Evolutionary conservation across 2,888 invertebrate genomes (phyloP), one percentile per base, ranked within the genome.

Genomic region (Xanthorhoe spadicearia): DNA sequence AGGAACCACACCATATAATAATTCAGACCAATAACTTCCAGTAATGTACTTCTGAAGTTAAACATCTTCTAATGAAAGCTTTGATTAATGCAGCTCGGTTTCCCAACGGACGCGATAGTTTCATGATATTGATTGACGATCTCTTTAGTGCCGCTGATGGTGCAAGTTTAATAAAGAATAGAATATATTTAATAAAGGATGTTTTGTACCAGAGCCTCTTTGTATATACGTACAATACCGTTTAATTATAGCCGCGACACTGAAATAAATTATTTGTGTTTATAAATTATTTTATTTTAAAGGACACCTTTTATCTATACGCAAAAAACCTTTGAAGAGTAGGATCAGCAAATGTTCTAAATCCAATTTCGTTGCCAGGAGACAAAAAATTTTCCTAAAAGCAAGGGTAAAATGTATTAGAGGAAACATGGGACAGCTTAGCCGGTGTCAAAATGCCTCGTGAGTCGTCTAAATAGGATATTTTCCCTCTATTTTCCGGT

Each of bases 81-180:
- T 54, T 68, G 78, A 77, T 78, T 76, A 77, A 79, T 79, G 74
- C 75, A 77, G 72, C 65, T 52, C 61, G 64, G 72, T 66, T 69
- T 73, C 71, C 72, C 70, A 60, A 48, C 55, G 70, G 73, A 68
- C 68, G 70, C 70, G 68, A 70, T 76, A 70, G 73, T 75, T 75
- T 75, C 73, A 74, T 75, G 76, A 76, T 75, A 77, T 75, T 72
- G 73, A 74, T 74, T 74, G 73, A 48, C 48, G 48, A 48, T 48
- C 48, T 17, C 17, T 8, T 15, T 15, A 1, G 15, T 15, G 15
- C 3, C 15, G 17, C 6, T 32, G 32, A 32, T 32, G 6, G 32
- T 32, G 32, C 32, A 32, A 7, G 8, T 32, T 32, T 32, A 7
- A 7, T 28, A 28, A 28, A 28, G 28, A 28, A 2, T 28, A 5